These are phyloP conservation scores for Salvelinus alpinus DNA, from an alignment of 2,113 vertebrate genomes.

Conservation along the genomic window DNA sequence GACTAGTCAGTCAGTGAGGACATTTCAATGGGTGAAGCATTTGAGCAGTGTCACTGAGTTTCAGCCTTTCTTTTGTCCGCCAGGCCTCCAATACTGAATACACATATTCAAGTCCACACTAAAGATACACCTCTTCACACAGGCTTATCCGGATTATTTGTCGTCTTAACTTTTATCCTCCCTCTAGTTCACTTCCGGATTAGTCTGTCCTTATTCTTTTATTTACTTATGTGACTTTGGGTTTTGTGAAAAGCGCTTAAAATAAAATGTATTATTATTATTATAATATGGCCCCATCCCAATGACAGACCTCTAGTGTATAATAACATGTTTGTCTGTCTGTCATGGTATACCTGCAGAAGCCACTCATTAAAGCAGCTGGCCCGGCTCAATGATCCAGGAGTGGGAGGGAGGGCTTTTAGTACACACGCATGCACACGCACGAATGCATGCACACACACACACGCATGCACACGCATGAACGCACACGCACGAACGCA, in stretches of 20 bases:
- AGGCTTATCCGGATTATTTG: no score
- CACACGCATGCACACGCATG: background rate
- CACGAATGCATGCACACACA: background rate
- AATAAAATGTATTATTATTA: no score
- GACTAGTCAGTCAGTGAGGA: no score
- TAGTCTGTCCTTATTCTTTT: no score
- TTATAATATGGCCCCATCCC: conserved; percentile 34
- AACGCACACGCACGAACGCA: conserved; percentile 35
- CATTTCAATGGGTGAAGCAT: background rate
- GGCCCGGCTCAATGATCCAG: background rate
- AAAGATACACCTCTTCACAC: no score
- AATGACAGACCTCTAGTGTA: conserved; percentile 54
- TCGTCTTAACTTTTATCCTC: no score
- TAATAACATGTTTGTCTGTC: conserved; percentile 34
- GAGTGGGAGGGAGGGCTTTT: background rate
- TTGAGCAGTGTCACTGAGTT: conserved; percentile 21
- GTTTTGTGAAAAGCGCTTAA: no score
- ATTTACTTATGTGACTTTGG: no score
- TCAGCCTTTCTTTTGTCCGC: conserved; percentile 17
- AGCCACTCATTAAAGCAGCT: background rate
- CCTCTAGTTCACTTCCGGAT: no score
- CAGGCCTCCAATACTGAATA: conserved; percentile 27
- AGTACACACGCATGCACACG: no score
- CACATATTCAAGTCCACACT: no score
- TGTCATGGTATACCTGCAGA: conserved; percentile 12